These are phyloP conservation scores for Phasia obesa DNA, from an alignment of 2,888 invertebrate genomes.

Conservation along the genomic window DNA sequence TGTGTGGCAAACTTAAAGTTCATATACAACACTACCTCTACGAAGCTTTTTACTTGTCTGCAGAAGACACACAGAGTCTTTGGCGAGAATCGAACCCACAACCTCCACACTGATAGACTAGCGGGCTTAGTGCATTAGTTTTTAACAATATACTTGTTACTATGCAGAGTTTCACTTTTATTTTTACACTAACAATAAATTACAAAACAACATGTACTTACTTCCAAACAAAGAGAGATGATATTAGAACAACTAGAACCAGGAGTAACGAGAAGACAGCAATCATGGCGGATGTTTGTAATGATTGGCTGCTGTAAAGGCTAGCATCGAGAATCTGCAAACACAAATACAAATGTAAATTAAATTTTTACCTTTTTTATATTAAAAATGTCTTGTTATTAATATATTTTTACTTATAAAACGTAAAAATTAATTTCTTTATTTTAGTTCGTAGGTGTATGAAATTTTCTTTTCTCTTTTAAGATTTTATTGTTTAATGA, in stretches of 20 bases:
- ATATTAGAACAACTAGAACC: slow-evolving; percentile 89
- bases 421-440: slow-evolving; percentile 6
- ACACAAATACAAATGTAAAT: slow-evolving; percentile 19
- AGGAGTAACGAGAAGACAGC: slow-evolving; percentile 91
- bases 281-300: slow-evolving; percentile 93
- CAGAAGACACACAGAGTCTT: no score
- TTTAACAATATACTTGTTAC: neutral
- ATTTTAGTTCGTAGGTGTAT: neutral
- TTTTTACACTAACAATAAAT: neutral
- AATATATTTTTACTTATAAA: neutral
- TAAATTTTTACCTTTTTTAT: neutral
- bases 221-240: slow-evolving; percentile 93
- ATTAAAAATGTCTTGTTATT: no score
- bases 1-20: no score
- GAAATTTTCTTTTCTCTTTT: slow-evolving; percentile 13
- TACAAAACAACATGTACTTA: slow-evolving; percentile 84
- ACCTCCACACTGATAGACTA: no score
- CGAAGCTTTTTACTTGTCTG: no score
- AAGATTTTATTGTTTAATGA: slow-evolving; percentile 23
- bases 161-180: neutral
- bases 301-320: slow-evolving; percentile 91
- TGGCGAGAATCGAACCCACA: no score
- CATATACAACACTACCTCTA: no score
- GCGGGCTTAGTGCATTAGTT: neutral
- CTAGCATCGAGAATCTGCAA: slow-evolving; percentile 93